Percentiles rank a stretch among this genome's conserved stretches.
phyloP scores from a whole-genome alignment of 2,113 vertebrate species.

The Gavialis gangeticus region DNA sequence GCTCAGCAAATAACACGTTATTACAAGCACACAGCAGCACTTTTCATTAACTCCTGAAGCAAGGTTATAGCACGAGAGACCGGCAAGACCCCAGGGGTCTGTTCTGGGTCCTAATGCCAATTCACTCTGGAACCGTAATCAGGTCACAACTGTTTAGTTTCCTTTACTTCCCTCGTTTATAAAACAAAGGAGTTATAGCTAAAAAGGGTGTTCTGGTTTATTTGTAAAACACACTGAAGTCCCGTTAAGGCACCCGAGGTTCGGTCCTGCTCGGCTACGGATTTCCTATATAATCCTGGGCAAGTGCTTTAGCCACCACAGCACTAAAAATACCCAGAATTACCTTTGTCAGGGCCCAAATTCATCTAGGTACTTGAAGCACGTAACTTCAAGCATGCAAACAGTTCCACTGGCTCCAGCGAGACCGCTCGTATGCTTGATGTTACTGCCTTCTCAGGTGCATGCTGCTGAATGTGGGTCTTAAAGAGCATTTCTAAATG shows the following conservation, averaged over 20 bases:
- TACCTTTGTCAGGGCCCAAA: not conserved
- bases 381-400: not conserved
- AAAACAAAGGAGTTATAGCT: constrained; percentile 24
- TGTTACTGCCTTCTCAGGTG: not conserved
- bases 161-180: not conserved
- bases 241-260: not conserved
- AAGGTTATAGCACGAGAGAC: constrained; percentile 11
- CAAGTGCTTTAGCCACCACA: not conserved
- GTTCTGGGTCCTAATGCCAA: constrained; percentile 9
- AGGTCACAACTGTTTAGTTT: constrained; percentile 41
- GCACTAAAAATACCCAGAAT: not conserved
- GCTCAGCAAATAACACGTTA: not conserved
- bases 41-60: constrained; percentile 57
- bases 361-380: not conserved
- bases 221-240: not conserved
- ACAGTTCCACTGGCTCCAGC: not conserved
- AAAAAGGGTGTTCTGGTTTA: constrained; percentile 22
- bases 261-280: not conserved
- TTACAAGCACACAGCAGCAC: not conserved
- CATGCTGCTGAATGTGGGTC: not conserved
- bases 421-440: not conserved
- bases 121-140: constrained; percentile 1
- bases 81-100: constrained; percentile 17
- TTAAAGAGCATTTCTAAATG: not conserved
- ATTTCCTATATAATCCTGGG: not conserved